A percentile compares a stretch with the other conserved stretches of the same genome.
Conservation (phyloP, 2,888 invertebrate genomes). For the Drosophila atroscutellata region DNA sequence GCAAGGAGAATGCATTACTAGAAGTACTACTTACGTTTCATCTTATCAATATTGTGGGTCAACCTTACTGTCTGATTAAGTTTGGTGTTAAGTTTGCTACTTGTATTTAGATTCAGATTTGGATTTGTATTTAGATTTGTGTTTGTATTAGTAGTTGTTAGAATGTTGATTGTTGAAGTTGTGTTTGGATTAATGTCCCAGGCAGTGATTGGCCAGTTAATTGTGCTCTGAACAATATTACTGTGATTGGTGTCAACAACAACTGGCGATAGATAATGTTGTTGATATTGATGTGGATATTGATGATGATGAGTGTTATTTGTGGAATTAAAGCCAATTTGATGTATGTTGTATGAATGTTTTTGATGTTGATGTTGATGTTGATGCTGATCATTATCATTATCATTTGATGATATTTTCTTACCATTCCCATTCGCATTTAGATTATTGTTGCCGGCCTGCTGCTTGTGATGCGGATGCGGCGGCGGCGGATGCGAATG, state of each 20-base stretch:
- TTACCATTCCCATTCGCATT: conserved; percentile 71
- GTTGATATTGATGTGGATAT: background rate
- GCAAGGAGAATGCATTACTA: conserved; percentile 25
- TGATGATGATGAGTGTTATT: conserved; percentile 20
- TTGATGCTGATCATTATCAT: background rate
- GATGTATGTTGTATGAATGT: conserved; percentile 41
- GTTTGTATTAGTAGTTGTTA: conserved; percentile 24
- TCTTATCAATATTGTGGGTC: conserved; percentile 34
- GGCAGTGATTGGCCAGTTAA: conserved; percentile 73
- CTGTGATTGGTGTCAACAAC: conserved; percentile 81
- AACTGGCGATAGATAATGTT: conserved; percentile 63
- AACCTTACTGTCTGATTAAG: conserved; percentile 51
- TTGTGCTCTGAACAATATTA: conserved; percentile 82
- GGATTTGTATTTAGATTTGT: conserved; percentile 52
- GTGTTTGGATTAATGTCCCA: conserved; percentile 27
- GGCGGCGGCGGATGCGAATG: conserved; percentile 58
- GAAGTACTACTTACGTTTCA: conserved; percentile 67
- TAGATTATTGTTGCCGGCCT: conserved; percentile 54
- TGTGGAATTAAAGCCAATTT: conserved; percentile 37
- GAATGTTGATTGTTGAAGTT: conserved; percentile 21
- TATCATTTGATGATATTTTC: conserved; percentile 20
- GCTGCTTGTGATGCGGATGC: conserved; percentile 76
- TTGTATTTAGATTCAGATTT: conserved; percentile 68
- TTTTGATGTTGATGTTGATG: conserved; percentile 7
- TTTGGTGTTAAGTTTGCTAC: conserved; percentile 73